Conservation (phyloP, 2,797 vertebrate genomes). For the Pseudomugil gertrudae region DNA sequence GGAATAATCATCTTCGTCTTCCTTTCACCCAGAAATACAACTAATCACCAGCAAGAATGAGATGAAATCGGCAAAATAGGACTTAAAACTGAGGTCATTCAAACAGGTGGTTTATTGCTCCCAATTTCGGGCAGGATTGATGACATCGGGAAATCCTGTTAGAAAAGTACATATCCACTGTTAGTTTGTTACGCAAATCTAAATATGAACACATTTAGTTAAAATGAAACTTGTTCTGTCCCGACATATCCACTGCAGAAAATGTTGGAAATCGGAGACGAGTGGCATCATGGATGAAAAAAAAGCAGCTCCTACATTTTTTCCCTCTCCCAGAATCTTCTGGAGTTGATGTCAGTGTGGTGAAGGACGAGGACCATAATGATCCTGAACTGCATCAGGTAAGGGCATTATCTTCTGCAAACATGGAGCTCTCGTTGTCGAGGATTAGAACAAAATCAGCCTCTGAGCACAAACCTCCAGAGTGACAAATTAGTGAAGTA, state of each 20-base stretch:
- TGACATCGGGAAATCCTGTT: background rate
- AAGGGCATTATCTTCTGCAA: background rate
- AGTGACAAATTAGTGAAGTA: background rate
- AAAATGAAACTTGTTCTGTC: background rate
- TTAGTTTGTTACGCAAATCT: background rate
- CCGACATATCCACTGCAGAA: background rate
- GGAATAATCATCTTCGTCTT: conserved; percentile 49
- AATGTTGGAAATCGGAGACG: background rate
- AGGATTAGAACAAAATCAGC: background rate
- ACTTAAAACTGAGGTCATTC: background rate
- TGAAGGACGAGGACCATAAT: background rate
- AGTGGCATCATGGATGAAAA: background rate
- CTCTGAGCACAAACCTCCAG: background rate
- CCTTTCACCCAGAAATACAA: conserved; percentile 48
- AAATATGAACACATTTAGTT: background rate
- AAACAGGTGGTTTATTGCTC: background rate
- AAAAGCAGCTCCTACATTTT: background rate
- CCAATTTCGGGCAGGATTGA: background rate
- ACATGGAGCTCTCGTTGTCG: background rate
- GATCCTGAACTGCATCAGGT: background rate
- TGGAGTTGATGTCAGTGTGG: background rate
- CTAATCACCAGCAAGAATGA: conserved; percentile 19
- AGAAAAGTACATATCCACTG: background rate
- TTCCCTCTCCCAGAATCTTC: background rate
- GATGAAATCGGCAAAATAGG: conserved; percentile 15